Percentiles rank a stretch among this genome's conserved stretches.
phyloP scores from a whole-genome alignment of 2,888 invertebrate genomes.

The Agrotis clavis region DNA sequence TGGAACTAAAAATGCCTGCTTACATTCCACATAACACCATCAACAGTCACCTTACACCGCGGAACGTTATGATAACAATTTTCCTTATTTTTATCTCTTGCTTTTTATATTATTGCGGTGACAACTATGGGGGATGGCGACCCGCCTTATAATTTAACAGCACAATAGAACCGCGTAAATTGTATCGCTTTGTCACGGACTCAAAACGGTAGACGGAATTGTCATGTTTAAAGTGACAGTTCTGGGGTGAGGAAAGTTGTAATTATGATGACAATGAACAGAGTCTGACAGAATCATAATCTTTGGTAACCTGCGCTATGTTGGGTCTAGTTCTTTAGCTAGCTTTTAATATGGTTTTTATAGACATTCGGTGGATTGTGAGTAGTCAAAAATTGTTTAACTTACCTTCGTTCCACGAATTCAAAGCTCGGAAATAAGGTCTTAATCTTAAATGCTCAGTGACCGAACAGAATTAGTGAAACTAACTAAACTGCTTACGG shows the following conservation, averaged over 20 bases:
- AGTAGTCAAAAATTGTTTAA: neutral
- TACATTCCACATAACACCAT: constrained; percentile 43
- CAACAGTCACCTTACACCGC: constrained; percentile 64
- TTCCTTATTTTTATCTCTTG: constrained; percentile 82
- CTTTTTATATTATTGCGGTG: constrained; percentile 86
- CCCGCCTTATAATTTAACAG: constrained; percentile 60
- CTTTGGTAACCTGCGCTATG: neutral
- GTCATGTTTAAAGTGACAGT: constrained; percentile 45
- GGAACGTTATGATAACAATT: constrained; percentile 88
- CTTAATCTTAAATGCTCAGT: constrained; percentile 16
- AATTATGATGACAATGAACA: constrained; percentile 29
- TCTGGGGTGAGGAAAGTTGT: constrained; percentile 29
- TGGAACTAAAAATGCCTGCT: neutral
- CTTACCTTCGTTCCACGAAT: neutral
- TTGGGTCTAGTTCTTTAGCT: neutral
- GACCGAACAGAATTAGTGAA: constrained; percentile 7
- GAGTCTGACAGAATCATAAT: constrained; percentile 1
- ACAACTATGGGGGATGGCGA: constrained; percentile 79
- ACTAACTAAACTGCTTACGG: constrained; percentile 16
- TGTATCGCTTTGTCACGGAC: constrained; percentile 52
- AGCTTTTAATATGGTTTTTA: neutral
- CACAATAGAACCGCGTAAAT: constrained; percentile 59
- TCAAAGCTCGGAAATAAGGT: constrained; percentile 8
- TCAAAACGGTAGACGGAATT: constrained; percentile 42
- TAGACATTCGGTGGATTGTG: neutral